Conservation (phyloP, 1,140 invertebrate species). For the Lordiphosa mommai region DNA sequence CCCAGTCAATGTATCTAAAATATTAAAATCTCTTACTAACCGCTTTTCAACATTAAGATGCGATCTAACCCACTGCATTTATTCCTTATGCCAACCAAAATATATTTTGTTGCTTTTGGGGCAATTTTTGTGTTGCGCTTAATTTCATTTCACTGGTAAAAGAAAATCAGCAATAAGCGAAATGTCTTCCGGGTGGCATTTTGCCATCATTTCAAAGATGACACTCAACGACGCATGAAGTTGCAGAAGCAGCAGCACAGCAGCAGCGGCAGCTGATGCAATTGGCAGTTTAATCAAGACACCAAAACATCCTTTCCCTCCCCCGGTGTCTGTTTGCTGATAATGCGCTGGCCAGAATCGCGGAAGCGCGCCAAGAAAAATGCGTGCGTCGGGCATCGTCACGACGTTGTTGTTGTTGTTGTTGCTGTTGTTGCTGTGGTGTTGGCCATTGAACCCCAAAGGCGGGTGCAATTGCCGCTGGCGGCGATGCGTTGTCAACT, state of each 20-base stretch:
- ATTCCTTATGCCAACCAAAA: no score
- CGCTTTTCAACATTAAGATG: no score
- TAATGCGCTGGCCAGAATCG: constrained; percentile 22
- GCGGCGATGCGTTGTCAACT: constrained; percentile 41
- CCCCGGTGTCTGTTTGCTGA: not conserved
- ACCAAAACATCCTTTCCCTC: constrained; percentile 19
- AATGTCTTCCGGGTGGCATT: constrained; percentile 11
- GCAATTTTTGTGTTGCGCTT: no score
- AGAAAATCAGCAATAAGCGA: not conserved
- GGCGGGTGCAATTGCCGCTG: constrained; percentile 6
- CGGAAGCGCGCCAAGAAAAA: constrained; percentile 11
- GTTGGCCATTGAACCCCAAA: constrained; percentile 6
- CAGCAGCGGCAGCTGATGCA: constrained; percentile 16
- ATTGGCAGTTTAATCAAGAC: constrained; percentile 29
- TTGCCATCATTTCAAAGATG: constrained; percentile 11
- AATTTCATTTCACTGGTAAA: no score
- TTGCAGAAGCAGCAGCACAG: constrained; percentile 18
- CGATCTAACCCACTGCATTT: no score
- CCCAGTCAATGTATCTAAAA: no score
- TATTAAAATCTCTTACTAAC: no score
- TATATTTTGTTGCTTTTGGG: no score
- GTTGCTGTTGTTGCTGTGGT: not conserved
- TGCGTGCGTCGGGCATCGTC: constrained; percentile 15
- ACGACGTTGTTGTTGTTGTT: not conserved
- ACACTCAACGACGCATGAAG: constrained; percentile 47